A percentile compares a stretch with the other conserved stretches of the same genome.
Conservation (phyloP, 2,888 invertebrate genomes). For the Coenonympha arcania region DNA sequence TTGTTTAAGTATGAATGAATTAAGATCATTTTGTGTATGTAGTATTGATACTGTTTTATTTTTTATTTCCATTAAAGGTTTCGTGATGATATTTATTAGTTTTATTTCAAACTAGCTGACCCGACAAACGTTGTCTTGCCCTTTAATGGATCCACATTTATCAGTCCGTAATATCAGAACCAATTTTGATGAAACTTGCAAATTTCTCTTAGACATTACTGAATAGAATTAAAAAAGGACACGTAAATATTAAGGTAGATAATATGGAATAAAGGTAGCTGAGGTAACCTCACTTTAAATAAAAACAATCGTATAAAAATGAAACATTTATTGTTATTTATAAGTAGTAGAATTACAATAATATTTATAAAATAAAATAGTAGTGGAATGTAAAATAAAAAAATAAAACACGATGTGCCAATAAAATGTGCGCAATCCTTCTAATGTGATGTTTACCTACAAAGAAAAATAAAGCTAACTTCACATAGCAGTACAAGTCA, state of each 20-base stretch:
- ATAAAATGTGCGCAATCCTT: conserved; percentile 38
- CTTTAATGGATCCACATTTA: no score
- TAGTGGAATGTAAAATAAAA: conserved; percentile 52
- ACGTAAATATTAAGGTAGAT: no score
- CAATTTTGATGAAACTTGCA: no score
- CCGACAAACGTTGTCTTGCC: no score
- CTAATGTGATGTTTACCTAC: conserved; percentile 49
- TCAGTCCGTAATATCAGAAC: no score
- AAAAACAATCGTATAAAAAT: conserved; percentile 32
- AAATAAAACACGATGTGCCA: conserved; percentile 39
- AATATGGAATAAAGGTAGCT: no score
- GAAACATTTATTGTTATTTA: conserved; percentile 40
- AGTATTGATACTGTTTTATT: conserved; percentile 38
- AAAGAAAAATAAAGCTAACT: neutral
- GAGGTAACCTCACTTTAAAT: no score
- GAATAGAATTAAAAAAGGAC: no score
- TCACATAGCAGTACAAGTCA: neutral
- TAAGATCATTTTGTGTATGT: conserved; percentile 37
- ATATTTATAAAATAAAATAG: conserved; percentile 23
- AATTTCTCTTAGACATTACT: no score
- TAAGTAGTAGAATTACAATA: conserved; percentile 25
- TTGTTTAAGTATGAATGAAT: conserved; percentile 36
- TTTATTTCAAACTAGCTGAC: neutral
- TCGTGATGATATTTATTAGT: conserved; percentile 1
- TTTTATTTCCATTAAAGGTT: conserved; percentile 45